A percentile compares a stretch with the other conserved stretches of the same genome.
Evolutionary conservation across 2,797 vertebrate species (phyloP).

Genomic region (Dendrocincla tyrannina): DNA sequence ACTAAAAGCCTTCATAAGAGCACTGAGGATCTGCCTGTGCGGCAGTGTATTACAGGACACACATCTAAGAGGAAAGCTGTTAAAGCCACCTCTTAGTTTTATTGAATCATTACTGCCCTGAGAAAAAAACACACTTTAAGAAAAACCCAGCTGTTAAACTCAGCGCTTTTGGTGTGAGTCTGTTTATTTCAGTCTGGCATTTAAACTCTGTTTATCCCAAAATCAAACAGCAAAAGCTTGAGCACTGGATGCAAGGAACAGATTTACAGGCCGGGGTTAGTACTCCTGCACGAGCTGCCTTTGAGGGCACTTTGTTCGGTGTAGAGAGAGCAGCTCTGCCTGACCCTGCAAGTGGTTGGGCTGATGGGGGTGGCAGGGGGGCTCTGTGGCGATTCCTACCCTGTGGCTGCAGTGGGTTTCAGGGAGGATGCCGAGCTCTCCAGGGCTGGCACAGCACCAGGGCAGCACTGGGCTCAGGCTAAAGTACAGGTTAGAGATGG

Average conservation of each 20-base stretch:
- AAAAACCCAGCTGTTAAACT: constrained; percentile 28
- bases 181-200: not conserved
- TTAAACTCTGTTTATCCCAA: not conserved
- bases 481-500: not conserved
- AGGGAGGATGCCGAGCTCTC: not conserved
- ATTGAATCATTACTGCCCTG: constrained; percentile 60
- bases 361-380: not conserved
- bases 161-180: not conserved
- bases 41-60: constrained; percentile 28
- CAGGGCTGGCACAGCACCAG: not conserved
- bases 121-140: not conserved
- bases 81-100: constrained; percentile 38
- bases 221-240: not conserved
- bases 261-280: not conserved
- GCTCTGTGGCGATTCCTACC: fast-evolving
- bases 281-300: not conserved
- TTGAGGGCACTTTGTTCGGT: not conserved
- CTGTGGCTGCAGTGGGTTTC: fast-evolving
- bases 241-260: not conserved
- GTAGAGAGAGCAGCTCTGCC: not conserved
- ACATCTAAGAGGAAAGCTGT: constrained; percentile 13
- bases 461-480: fast-evolving
- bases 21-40: not conserved
- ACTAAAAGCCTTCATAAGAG: constrained; percentile 45
- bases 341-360: fast-evolving